Conservation (phyloP, 2,888 invertebrate genomes). For the Aleiodes testaceus region DNA sequence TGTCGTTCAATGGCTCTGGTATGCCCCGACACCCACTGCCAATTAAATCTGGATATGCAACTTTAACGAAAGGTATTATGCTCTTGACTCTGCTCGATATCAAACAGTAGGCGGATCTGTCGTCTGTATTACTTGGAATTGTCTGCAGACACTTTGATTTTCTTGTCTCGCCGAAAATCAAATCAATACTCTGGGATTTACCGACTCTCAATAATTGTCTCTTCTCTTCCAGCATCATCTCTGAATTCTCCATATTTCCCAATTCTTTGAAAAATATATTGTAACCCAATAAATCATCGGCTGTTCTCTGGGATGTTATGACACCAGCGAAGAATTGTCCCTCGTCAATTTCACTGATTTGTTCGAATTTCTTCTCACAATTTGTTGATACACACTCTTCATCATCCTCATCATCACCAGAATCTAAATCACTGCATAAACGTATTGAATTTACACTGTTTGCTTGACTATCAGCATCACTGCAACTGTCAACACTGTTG, state of each 20-base stretch:
- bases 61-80: slow-evolving; percentile 82
- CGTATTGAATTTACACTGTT: slow-evolving; percentile 63
- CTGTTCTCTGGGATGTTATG: slow-evolving; percentile 63
- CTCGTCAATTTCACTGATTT: slow-evolving; percentile 51
- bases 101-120: slow-evolving; percentile 73
- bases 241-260: slow-evolving; percentile 72
- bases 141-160: slow-evolving; percentile 9
- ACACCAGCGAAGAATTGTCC: slow-evolving; percentile 65
- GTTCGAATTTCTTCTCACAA: slow-evolving; percentile 22
- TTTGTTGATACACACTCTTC: slow-evolving; percentile 5
- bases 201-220: not conserved
- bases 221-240: not conserved
- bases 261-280: slow-evolving; percentile 76
- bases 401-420: slow-evolving; percentile 56
- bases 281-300: slow-evolving; percentile 74
- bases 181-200: not conserved
- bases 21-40: slow-evolving; percentile 76
- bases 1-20: slow-evolving; percentile 78
- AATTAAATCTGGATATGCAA: slow-evolving; percentile 84
- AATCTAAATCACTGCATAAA: slow-evolving; percentile 64
- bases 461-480: slow-evolving; percentile 68
- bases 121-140: slow-evolving; percentile 30
- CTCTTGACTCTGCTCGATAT: slow-evolving; percentile 77
- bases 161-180: not conserved
- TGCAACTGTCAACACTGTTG: slow-evolving; percentile 67